phyloP scores from a whole-genome alignment of 2,113 vertebrate species.

The Microcebus tavaratra region DNA sequence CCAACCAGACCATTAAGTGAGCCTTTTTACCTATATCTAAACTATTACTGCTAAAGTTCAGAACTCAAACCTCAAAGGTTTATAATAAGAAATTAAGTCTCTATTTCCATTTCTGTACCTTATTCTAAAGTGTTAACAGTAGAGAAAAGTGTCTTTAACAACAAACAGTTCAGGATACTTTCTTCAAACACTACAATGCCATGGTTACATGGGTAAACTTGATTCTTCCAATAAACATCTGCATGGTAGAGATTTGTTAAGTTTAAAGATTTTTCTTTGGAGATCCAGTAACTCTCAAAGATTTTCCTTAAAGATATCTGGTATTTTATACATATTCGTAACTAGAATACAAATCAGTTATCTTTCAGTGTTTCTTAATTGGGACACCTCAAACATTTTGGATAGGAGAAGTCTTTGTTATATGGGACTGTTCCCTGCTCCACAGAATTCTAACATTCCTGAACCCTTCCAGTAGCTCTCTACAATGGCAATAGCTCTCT shows the following conservation, averaged over 20 bases:
- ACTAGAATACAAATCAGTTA: background rate
- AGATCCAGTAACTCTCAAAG: background rate
- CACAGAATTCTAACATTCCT: background rate
- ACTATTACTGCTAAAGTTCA: background rate
- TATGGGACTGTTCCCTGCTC: background rate
- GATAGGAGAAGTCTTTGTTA: background rate
- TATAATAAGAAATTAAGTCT: background rate
- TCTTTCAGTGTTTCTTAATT: background rate
- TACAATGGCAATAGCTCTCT: background rate
- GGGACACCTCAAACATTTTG: background rate
- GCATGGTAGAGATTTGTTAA: background rate
- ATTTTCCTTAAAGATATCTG: background rate
- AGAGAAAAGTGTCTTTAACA: background rate
- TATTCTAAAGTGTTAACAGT: background rate
- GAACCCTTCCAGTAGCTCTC: background rate
- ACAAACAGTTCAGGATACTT: background rate
- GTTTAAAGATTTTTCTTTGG: background rate
- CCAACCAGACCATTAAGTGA: background rate
- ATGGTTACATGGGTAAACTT: background rate
- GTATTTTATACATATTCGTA: background rate
- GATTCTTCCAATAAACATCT: background rate
- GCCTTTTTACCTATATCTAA: background rate
- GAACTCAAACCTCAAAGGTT: background rate
- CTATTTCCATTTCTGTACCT: background rate
- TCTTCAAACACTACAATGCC: background rate